phyloP scores from a whole-genome alignment of 2,113 vertebrate genomes.

The Ailurus styani region DNA sequence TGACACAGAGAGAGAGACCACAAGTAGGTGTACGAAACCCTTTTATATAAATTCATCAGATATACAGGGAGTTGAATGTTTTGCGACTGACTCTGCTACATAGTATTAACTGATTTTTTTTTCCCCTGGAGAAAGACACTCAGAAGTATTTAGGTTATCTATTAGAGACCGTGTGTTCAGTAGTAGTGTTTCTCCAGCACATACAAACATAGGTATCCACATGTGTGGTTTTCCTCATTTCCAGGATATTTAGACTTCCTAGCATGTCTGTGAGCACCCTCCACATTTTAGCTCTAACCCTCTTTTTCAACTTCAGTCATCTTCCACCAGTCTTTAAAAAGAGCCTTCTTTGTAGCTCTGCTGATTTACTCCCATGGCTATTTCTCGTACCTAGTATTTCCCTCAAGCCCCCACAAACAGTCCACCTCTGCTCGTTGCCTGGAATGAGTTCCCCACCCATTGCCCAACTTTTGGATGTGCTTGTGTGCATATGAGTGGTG shows the following conservation, averaged over 20 bases:
- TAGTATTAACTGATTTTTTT: neutral
- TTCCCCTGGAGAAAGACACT: neutral
- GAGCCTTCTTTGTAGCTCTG: neutral
- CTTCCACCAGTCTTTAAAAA: neutral
- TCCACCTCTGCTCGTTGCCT: neutral
- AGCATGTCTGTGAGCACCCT: neutral
- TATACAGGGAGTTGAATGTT: neutral
- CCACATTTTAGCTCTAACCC: neutral
- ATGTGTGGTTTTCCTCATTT: neutral
- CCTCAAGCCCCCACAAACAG: neutral
- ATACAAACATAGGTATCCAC: neutral
- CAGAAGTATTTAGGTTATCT: neutral
- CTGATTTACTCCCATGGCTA: neutral
- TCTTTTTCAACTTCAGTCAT: neutral
- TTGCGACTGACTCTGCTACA: neutral
- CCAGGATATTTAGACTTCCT: neutral
- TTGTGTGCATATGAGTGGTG: neutral
- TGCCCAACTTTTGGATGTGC: neutral
- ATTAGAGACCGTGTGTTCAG: neutral
- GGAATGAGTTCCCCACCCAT: neutral
- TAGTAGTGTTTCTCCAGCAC: neutral
- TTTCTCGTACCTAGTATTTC: neutral
- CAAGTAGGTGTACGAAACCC: neutral
- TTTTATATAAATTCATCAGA: neutral
- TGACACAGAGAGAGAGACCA: too few species aligned